These are phyloP conservation scores for Gnathonemus longibarbis DNA, from an alignment of 2,113 vertebrate genomes.

Conservation along the genomic window DNA sequence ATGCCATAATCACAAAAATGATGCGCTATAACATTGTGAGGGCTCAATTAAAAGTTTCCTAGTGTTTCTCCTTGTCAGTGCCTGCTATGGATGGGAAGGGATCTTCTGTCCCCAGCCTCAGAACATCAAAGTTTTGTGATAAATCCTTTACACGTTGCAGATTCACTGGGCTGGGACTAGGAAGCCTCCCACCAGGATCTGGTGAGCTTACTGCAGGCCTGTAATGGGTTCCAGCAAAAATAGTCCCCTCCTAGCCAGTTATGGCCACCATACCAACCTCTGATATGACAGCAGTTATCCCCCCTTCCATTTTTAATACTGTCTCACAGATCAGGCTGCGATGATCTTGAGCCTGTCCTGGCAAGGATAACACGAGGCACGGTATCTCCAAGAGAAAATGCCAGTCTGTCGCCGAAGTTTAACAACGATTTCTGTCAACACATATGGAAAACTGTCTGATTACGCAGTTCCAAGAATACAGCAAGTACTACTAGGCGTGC, in stretches of 20 bases:
- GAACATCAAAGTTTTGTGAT: background rate
- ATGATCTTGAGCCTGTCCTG: background rate
- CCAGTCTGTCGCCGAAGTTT: background rate
- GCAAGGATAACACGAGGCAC: background rate
- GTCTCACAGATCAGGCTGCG: background rate
- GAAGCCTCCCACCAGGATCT: background rate
- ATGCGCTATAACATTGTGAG: background rate
- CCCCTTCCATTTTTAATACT: background rate
- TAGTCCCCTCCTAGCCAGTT: background rate
- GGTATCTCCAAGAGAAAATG: background rate
- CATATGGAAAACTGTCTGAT: background rate
- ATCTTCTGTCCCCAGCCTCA: background rate
- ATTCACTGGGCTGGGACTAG: background rate
- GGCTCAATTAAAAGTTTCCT: background rate
- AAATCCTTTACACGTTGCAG: background rate
- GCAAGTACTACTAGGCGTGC: background rate
- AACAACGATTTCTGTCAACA: background rate
- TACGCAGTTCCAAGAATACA: background rate
- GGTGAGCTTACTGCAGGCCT: background rate
- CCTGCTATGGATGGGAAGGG: background rate
- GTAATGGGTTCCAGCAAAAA: background rate
- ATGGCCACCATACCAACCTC: background rate
- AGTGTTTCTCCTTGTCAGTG: background rate
- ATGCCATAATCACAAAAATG: background rate
- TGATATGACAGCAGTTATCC: background rate